phyloP scores from a whole-genome alignment of 2,797 vertebrate genomes.

The Malacoraja senta region DNA sequence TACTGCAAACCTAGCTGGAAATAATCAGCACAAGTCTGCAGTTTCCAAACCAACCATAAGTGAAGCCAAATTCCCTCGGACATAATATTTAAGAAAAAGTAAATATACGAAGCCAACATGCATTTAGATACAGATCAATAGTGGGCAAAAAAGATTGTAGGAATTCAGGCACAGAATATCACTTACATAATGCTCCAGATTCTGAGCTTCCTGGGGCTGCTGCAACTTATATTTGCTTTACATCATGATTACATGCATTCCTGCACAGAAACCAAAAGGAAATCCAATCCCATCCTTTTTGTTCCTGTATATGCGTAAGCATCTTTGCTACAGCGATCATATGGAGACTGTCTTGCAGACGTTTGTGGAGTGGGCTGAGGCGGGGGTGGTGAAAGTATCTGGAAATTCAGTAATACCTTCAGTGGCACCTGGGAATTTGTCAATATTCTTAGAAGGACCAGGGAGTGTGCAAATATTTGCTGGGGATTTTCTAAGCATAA shows the following conservation, averaged over 20 bases:
- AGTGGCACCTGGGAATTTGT: not conserved
- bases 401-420: not conserved
- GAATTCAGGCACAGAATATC: not conserved
- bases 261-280: not conserved
- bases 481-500: not conserved
- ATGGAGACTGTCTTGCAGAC: not conserved
- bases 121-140: not conserved
- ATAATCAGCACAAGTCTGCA: not conserved
- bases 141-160: not conserved
- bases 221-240: not conserved
- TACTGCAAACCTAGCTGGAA: not conserved
- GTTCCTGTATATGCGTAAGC: not conserved
- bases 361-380: not conserved
- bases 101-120: not conserved
- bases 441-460: not conserved
- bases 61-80: not conserved
- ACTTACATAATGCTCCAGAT: not conserved
- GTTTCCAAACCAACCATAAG: not conserved
- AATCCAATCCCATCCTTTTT: not conserved
- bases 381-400: not conserved
- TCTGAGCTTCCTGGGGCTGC: not conserved
- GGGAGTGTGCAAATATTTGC: conserved; percentile 10
- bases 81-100: not conserved
- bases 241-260: not conserved
- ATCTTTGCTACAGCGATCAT: not conserved